Evolutionary conservation across 2,113 vertebrate genomes (phyloP), one percentile per base, ranked within the genome.

Genomic region (Monopterus albus): DNA sequence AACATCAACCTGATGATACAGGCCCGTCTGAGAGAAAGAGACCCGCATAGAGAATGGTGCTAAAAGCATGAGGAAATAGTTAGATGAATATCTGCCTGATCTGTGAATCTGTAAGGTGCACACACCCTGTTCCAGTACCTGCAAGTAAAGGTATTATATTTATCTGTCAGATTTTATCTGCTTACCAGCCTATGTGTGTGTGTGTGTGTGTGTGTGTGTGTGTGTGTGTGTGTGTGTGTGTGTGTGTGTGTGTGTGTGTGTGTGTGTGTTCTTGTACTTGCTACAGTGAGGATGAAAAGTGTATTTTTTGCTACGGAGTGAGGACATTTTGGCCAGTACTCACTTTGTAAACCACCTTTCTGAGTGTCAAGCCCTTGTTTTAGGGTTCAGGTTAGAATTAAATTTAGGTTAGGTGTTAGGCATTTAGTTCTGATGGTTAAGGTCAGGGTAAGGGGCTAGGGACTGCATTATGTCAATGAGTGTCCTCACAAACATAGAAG

Each of bases 161-260:
- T 89, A 88, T 83, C 82, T 77, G 80, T 84, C 70, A 70, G 40
- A 70, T 73, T 75, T 83, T 72, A 89, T 88, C 77, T 79, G 63
- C 62, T 78, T 75, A 75, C 58, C 33, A 45, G 52, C 50, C 50
- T 18, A 18, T 70, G 63, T 68, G 36, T 57, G 35, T 72, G 42
- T 55, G 53, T 23, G 52, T 59, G 49, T 23, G 45, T 51, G 57
- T 31, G 31, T 13, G 49, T 52, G 43, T 77, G 49, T 56, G 51
- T 58, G 40, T 40, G 29, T 64, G 66, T 17, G 31, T 13, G 49
- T 52, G 43, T 77, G 49, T 56, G 51, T 58, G 40, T 40, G 29
- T 64, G 66, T 17, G 31, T 13, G 49, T 52, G 43, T 77, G 49
- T 56, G 51, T 58, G 40, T 40, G 29, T n/a, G n/a, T n/a, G n/a